Base-by-base conservation (phyloP, 2,113 vertebrate genomes). In the Speoplatyrhinus poulsoni region DNA sequence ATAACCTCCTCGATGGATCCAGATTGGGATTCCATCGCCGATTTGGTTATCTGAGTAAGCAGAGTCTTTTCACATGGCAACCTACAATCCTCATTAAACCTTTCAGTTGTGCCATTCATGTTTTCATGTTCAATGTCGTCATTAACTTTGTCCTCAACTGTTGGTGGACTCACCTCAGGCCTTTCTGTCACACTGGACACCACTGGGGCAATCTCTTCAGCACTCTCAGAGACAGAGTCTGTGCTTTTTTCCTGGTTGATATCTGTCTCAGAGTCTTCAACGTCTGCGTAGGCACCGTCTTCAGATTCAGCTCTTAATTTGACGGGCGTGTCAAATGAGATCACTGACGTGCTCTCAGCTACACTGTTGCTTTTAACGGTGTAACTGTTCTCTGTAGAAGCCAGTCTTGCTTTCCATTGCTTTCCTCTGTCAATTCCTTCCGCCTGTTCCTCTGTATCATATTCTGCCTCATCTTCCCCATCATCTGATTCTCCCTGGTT, bases 201-300 rank as follows among this genome's bases (percentile, higher is more conserved):
- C 62, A 13, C 12, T 55, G 41, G 16, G 1, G 19, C 47, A 36
- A 60, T 64, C 15, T 64, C 67, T 57, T 70, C 69, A 32, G n/a
- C 52, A 54, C 0, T 67, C 36, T 82, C 72, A 8, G 67, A 67
- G 58, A 79, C 69, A 4, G 62, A 65, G 66, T 48, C 70, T 6
- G 26, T 12, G 9, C 33, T 62, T 15, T 77, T 71, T 9, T 65
- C 68, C 19, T 73, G 58, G 56, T 26, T 81, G 0, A 67, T 49
- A n/a, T 92, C 88, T 1, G 79, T 82, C 48, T 92, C 92, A 13
- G 92, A 92, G 65, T 92, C 90, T 79, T 92, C 91, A 17, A 64
- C 46, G 57, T 91, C 90, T 10, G 84, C 92, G 1, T 89, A 84
- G 17, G 72, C 72, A 1, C 88, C 89, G 12, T 91, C 89, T 12